A percentile compares a stretch with the other conserved stretches of the same genome.
These are phyloP conservation scores for Urocyon cinereoargenteus DNA, from an alignment of 2,797 vertebrate species.

Conservation along the genomic window DNA sequence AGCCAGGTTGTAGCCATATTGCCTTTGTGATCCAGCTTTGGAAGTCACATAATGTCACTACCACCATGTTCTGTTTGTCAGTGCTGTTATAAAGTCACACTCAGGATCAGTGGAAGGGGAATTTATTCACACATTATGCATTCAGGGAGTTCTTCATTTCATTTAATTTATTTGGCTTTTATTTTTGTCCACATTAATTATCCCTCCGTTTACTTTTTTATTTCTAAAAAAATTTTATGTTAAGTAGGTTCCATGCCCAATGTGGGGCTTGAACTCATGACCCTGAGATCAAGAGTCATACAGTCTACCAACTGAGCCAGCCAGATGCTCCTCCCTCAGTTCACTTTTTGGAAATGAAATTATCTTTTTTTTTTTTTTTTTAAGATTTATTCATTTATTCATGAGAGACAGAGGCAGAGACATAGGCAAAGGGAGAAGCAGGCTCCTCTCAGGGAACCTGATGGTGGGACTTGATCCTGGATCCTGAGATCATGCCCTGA, in stretches of 20 bases:
- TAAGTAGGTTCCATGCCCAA: background rate
- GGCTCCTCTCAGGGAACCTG: no score
- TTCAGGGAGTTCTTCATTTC: background rate
- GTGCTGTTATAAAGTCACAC: background rate
- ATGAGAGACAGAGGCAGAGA: no score
- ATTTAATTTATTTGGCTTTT: background rate
- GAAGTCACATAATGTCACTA: background rate
- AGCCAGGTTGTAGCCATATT: background rate
- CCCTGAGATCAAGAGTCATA: background rate
- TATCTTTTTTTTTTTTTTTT: background rate
- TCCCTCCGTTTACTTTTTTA: background rate
- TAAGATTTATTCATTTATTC: no score
- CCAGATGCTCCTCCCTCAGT: background rate
- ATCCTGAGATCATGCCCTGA: no score
- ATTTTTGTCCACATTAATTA: slow-evolving; percentile 15
- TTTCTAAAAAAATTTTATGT: background rate
- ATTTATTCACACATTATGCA: background rate
- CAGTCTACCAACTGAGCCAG: background rate
- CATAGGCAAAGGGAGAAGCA: no score
- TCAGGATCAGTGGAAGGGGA: background rate
- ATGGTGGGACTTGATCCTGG: no score
- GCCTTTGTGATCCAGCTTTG: background rate
- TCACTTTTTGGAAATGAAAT: background rate
- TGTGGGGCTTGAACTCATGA: background rate
- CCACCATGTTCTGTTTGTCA: background rate